Base-by-base conservation (phyloP, 53 echinoderm and acorn worm genomes). In the Holothuria scabra region DNA sequence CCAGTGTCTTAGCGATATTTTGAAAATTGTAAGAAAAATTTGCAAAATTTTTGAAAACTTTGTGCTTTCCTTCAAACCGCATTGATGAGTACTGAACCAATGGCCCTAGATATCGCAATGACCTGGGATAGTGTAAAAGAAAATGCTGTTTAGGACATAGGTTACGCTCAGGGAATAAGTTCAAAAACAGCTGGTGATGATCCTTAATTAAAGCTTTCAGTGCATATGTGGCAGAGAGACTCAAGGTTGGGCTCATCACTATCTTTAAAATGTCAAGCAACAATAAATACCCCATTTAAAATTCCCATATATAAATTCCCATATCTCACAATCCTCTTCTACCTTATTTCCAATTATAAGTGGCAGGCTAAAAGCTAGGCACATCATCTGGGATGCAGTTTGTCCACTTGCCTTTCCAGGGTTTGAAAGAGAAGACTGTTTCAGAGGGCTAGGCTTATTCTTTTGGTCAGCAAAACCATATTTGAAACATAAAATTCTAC, bases 391-490 rank as follows among this genome's bases (percentile, higher is more conserved):
- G 20, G 35, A 35, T 4, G 35, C 35, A 35, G 35, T 35, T 6
- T 35, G 35, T 3, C 71, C 71, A 70, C 71, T 70, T 38, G 71
- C 28, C 11, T 41, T 46, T 46, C 48, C 41, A 46, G 72, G 72
- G 48, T 71, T 71, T 21, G 41, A 46, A 41, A 71, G 72, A 46
- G 72, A 71, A 46, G 72, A 41, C 72, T 71, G 72, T 48, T 48
- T 71, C 22, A 71, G 41, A 46, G 72, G 72, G 72, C 72, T 71
- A 5, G 41, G 41, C 41, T 41, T 41, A 41, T 41, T 41, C 41
- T 85, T 87, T 38, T 41, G 82, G 71, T 89, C 82, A 12, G 25
- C 63, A 61, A 52, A 86, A 11, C 92, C 92, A 58, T 68, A 92
- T 38, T 89, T 92, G 46, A 86, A 86, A 10, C 65, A 76, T 11